A percentile compares a stretch with the other conserved stretches of the same genome.
Evolutionary conservation across 2,113 vertebrate species (phyloP).

Genomic region (Hemiprocne comata): DNA sequence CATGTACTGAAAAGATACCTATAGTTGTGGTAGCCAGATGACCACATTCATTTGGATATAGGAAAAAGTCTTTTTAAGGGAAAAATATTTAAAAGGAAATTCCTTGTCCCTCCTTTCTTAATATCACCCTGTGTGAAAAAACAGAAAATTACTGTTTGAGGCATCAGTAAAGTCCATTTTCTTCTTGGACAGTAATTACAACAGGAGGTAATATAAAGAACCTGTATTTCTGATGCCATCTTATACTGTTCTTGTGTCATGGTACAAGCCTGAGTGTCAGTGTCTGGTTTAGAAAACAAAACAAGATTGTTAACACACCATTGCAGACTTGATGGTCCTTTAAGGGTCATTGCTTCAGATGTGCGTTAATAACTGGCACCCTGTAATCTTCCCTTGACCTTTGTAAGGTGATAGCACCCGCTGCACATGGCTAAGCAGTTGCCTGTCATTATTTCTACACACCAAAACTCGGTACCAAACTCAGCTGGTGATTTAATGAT

Average conservation of each 20-base stretch:
- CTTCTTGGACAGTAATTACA: neutral
- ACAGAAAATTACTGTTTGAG: neutral
- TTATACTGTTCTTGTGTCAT: neutral
- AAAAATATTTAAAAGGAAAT: neutral
- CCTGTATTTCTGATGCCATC: neutral
- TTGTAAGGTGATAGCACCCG: neutral
- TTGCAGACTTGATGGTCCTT: neutral
- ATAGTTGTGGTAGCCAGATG: neutral
- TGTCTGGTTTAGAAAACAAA: neutral
- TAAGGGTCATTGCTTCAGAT: neutral
- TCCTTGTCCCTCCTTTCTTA: neutral
- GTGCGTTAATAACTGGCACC: neutral
- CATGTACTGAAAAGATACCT: neutral
- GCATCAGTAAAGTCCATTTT: neutral
- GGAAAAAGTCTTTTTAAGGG: neutral
- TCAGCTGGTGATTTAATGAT: slow-evolving; percentile 1
- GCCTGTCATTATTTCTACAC: neutral
- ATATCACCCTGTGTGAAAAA: neutral
- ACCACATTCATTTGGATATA: neutral
- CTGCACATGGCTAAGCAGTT: neutral
- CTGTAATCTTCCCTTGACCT: slow-evolving; percentile 19
- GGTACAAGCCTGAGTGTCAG: neutral
- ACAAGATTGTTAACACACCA: neutral
- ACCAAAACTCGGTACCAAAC: neutral
- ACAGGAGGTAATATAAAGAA: neutral